These are phyloP conservation scores for Mimumesa dahlbomi DNA, from an alignment of 2,888 invertebrate genomes.

Conservation along the genomic window DNA sequence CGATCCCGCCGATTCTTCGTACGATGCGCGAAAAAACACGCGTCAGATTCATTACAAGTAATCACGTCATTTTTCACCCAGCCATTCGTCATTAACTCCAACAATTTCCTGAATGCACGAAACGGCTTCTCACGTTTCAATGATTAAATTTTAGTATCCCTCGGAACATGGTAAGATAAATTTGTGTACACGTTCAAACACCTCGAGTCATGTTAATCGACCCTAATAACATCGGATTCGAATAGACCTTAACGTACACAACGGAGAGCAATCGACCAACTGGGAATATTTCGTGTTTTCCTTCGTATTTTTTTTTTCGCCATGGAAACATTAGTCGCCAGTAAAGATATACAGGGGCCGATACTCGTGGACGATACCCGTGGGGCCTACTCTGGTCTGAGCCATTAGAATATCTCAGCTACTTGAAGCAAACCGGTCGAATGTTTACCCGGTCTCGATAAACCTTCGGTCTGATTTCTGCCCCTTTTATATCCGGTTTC, in stretches of 20 bases:
- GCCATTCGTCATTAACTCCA: no score
- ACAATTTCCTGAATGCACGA: no score
- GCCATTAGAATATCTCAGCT: constrained; percentile 78
- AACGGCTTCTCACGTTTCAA: no score
- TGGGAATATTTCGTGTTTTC: constrained; percentile 61
- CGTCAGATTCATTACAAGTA: no score
- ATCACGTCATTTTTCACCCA: no score
- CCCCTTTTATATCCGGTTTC: constrained; percentile 12
- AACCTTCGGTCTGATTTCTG: constrained; percentile 42
- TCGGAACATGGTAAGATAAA: neutral
- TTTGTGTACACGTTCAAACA: neutral
- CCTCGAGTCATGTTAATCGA: neutral
- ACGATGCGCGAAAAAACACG: no score
- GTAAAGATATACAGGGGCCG: constrained; percentile 69
- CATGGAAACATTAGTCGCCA: constrained; percentile 71
- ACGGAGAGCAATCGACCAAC: constrained; percentile 61
- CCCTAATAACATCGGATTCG: neutral
- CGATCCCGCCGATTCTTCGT: neutral
- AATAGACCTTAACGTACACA: no score
- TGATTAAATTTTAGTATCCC: no score
- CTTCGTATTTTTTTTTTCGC: constrained; percentile 60
- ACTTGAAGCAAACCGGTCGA: constrained; percentile 69
- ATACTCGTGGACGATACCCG: constrained; percentile 72
- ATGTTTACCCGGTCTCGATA: constrained; percentile 71
- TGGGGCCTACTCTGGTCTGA: constrained; percentile 70